phyloP scores from a whole-genome alignment of 2,888 invertebrate genomes.

The Colostygia pectinataria region DNA sequence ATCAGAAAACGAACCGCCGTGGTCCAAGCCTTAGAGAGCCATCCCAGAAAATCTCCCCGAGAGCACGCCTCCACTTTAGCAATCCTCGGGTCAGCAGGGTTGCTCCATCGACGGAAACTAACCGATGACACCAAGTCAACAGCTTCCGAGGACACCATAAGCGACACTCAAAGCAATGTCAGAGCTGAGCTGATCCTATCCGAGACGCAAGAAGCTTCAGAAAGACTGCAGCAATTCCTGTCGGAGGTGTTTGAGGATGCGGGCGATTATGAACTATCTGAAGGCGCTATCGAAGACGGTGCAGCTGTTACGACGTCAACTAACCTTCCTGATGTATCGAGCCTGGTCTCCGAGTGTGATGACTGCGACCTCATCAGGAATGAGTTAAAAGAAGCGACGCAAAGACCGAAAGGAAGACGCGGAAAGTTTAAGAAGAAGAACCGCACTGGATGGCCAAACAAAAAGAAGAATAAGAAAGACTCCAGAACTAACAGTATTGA shows the following conservation, averaged over 20 bases:
- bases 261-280: conserved; percentile 74
- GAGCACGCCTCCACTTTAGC: conserved; percentile 95
- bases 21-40: conserved; percentile 70
- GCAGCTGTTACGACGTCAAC: conserved; percentile 59
- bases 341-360: conserved; percentile 71
- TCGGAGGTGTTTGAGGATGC: conserved; percentile 74
- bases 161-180: conserved; percentile 59
- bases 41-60: conserved; percentile 92
- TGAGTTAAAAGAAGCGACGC: conserved; percentile 56
- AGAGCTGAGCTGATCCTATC: conserved; percentile 60
- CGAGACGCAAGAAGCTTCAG: conserved; percentile 63
- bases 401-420: conserved; percentile 55
- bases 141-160: conserved; percentile 72
- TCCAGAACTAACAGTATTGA: conserved; percentile 58
- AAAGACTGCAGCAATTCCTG: conserved; percentile 69
- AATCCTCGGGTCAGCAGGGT: conserved; percentile 86
- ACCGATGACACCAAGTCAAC: conserved; percentile 72
- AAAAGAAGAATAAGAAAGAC: conserved; percentile 69
- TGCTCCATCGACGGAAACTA: conserved; percentile 81
- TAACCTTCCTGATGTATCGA: conserved; percentile 70
- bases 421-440: conserved; percentile 88
- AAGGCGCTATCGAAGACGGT: conserved; percentile 66
- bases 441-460: conserved; percentile 91
- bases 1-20: conserved; percentile 60
- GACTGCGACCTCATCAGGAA: conserved; percentile 69